Evolutionary conservation across 2,888 invertebrate genomes (phyloP), one percentile per base, ranked within the genome.

Genomic region (Bombylius major): DNA sequence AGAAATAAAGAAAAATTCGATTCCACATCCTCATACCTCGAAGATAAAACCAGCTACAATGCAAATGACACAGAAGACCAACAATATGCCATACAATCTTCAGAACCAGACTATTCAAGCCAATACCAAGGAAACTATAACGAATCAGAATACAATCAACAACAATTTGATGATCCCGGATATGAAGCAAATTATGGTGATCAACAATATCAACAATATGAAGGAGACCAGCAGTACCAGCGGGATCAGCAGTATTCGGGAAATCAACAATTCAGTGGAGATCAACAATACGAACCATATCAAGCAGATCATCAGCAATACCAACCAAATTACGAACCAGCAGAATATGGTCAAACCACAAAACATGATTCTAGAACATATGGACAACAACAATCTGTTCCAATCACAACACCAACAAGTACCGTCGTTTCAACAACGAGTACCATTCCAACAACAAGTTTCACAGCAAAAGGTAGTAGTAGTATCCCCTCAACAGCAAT

Each of bases 91-190:
- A 12, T 34, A 39, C 51, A 56, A 49, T 13, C 46, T 12, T 50
- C 39, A 11, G 56, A 58, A 5, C 23, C 54, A 47, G 51, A 51
- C 39, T 45, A 53, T 36, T 45, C 36, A 13, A 50, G 39, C 34
- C 50, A 53, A 12, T 55, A 55, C 14, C 50, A 55, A 39, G 55
- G 33, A 32, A 47, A 14, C 23, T 49, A 56, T 14, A 52, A 73
- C 57, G 69, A 70, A 50, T 55, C 65, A 55, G 62, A 58, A 56
- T 70, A 72, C 53, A 66, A 66, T 36, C 67, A 66, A 56, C 58
- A 56, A 31, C 66, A 68, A 44, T 64, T 63, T 47, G 63, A 62
- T 46, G 61, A 59, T 33, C 53, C 55, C 46, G 62, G 59, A 58
- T 64, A 62, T 58, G 60, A 60, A 50, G 62, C 62, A 55, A 52